Evolutionary conservation across 2,888 invertebrate species (phyloP), one percentile per base, ranked within the genome.

Genomic region (Pachydiplax longipennis): DNA sequence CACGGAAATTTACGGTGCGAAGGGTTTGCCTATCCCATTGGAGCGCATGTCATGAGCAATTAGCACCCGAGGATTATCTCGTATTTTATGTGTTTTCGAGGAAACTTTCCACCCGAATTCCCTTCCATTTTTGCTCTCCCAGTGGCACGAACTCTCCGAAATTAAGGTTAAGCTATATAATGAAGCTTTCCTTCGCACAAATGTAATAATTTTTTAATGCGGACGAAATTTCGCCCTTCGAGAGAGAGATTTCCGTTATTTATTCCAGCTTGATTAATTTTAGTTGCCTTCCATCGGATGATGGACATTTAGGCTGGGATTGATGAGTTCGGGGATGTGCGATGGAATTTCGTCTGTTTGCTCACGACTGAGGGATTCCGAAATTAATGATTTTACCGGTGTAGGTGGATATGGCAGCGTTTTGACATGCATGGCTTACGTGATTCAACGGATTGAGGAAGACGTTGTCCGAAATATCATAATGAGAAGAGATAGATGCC

Each of bases 71-170:
- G 87, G 87, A 87, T 87, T 87, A 87, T 87, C 87, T 87, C 65
- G 87, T 87, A 87, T 87, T 87, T 87, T 87, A 87, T 87, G 87
- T 87, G 87, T 87, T 87, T 87, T 65, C 37, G 87, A n/a, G 58
- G 87, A 61, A 87, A 61, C 87, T 83, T 83, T 83, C 58, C 15
- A 37, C 87, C 53, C 2, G n/a, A 87, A 87, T 87, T 37, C 61
- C 61, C 87, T 40, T 31, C 65, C 65, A 22, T 58, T 58, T 58
- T 35, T 35, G 58, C 37, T 65, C 61, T 61, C 37, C 61, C 65
- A 31, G 61, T 65, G 87, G 61, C 61, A 37, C n/a, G 61, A 58
- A 40, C 35, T 87, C 37, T 37, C 65, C 15, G 40, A 40, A 87
- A 87, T 87, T 37, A 61, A 61, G 61, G 61, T 58, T 87, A 65